A percentile compares a stretch with the other conserved stretches of the same genome.
Conservation (phyloP, 2,888 invertebrate species). For the Papilio demoleus region DNA sequence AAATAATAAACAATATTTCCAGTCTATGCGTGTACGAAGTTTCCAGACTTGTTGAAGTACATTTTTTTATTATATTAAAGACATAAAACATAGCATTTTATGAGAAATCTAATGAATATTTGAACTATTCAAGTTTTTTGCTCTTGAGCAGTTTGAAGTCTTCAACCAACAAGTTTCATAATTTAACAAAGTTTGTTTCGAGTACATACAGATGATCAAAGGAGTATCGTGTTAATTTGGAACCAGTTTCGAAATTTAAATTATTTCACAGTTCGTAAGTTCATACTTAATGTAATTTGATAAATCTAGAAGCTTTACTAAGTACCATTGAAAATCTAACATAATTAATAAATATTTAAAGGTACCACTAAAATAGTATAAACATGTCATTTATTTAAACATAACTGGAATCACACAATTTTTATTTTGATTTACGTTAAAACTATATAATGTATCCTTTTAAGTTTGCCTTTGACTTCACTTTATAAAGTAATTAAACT, state of each 20-base stretch:
- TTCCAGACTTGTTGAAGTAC: not conserved
- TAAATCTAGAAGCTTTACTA: not conserved
- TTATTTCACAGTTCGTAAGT: slow-evolving; percentile 3
- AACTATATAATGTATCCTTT: not conserved
- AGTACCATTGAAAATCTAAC: not conserved
- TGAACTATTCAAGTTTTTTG: slow-evolving; percentile 18
- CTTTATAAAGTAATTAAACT: slow-evolving; percentile 13
- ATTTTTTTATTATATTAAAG: not conserved
- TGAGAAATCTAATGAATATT: not conserved
- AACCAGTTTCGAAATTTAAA: slow-evolving; percentile 29
- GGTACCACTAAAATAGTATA: too few species aligned
- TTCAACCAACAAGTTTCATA: slow-evolving; percentile 59
- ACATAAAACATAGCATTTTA: not conserved
- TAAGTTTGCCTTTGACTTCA: slow-evolving; percentile 7
- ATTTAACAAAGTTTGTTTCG: slow-evolving; percentile 62
- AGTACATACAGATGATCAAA: slow-evolving; percentile 44
- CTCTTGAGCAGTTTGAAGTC: slow-evolving; percentile 54
- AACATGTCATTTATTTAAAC: too few species aligned
- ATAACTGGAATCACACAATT: too few species aligned
- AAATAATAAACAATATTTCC: too few species aligned
- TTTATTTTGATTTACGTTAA: too few species aligned
- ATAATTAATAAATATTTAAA: too few species aligned
- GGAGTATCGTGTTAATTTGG: slow-evolving; percentile 42
- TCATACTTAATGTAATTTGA: not conserved
- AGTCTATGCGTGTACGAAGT: not conserved